Conservation (phyloP, 2,797 vertebrate species). For the Decapterus maruadsi region DNA sequence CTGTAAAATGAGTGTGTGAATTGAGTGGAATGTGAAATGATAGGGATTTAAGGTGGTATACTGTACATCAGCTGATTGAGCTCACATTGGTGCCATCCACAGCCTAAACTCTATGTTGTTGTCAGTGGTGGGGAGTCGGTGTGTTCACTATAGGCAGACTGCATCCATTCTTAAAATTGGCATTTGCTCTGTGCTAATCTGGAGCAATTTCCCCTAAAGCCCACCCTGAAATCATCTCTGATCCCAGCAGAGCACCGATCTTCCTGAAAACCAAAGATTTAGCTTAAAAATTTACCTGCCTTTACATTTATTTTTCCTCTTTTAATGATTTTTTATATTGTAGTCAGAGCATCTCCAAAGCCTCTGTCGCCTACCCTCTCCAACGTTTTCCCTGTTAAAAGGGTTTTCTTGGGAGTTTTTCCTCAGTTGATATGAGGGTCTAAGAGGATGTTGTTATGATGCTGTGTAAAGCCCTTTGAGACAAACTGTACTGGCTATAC, state of each 20-base stretch:
- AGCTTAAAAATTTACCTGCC: not conserved
- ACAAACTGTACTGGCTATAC: too few species aligned
- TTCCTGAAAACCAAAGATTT: not conserved
- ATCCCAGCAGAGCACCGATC: not conserved
- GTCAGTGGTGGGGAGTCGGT: not conserved
- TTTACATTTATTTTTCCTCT: not conserved
- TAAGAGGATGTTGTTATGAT: too few species aligned
- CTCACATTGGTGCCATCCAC: not conserved
- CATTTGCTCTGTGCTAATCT: conserved; percentile 2
- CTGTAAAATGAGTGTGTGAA: not conserved
- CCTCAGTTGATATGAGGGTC: too few species aligned
- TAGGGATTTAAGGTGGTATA: too few species aligned
- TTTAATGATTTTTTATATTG: not conserved
- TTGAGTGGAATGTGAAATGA: too few species aligned
- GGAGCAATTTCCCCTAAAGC: not conserved
- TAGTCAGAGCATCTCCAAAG: not conserved
- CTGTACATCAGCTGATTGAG: conserved; percentile 1
- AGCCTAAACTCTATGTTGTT: not conserved
- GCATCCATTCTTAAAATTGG: not conserved
- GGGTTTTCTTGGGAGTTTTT: too few species aligned
- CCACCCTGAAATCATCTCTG: not conserved
- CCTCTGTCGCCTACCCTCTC: not conserved
- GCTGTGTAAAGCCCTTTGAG: too few species aligned
- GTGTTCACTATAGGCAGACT: not conserved
- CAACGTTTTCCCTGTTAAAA: too few species aligned